Percentiles rank a stretch among this genome's conserved stretches.
Evolutionary conservation across 1,140 invertebrate species (phyloP).

Genomic region (Hyles euphorbiae): DNA sequence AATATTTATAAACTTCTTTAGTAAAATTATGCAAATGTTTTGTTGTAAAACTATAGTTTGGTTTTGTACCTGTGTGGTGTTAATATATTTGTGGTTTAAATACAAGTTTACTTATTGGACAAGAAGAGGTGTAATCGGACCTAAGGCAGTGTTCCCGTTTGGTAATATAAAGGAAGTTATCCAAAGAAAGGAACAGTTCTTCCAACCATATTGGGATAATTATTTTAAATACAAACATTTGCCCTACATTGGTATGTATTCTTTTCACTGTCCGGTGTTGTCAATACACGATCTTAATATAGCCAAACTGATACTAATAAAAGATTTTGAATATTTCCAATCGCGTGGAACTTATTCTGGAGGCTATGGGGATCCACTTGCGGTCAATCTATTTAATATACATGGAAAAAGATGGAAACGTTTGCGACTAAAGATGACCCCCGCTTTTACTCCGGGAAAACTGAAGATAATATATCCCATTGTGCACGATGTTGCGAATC

Average conservation of each 20-base stretch:
- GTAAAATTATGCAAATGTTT: not conserved
- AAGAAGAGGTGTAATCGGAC: conserved; percentile 50
- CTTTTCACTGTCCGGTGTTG: conserved; percentile 61
- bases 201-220: conserved; percentile 54
- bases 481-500: conserved; percentile 55
- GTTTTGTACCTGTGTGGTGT: conserved; percentile 21
- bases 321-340: conserved; percentile 77
- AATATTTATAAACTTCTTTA: too few species aligned
- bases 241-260: conserved; percentile 65
- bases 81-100: conserved; percentile 57
- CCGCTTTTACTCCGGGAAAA: conserved; percentile 70
- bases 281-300: conserved; percentile 72
- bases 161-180: conserved; percentile 71
- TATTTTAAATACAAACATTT: conserved; percentile 57
- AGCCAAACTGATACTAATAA: conserved; percentile 76
- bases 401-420: conserved; percentile 70
- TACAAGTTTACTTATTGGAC: conserved; percentile 65
- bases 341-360: conserved; percentile 75
- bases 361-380: conserved; percentile 72
- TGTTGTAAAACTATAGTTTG: conserved; percentile 14
- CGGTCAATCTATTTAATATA: conserved; percentile 71
- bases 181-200: conserved; percentile 51
- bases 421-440: conserved; percentile 65
- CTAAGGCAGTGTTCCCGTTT: conserved; percentile 59
- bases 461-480: conserved; percentile 73